Conservation (phyloP, 1,140 invertebrate genomes). For the Papilio xuthus region DNA sequence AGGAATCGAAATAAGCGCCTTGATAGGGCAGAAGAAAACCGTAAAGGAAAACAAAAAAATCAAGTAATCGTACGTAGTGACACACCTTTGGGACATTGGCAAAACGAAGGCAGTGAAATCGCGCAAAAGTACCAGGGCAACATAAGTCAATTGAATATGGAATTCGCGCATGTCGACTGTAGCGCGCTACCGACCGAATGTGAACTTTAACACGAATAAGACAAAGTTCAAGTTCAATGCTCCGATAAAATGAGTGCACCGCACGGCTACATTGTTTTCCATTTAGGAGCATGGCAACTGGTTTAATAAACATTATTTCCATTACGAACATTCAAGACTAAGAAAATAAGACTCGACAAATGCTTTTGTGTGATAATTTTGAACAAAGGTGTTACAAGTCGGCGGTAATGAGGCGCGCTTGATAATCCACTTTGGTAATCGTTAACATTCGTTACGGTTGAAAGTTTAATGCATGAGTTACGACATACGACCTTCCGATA, state of each 20-base stretch:
- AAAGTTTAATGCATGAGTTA: constrained; percentile 46
- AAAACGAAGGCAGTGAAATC: constrained; percentile 41
- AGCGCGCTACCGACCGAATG: constrained; percentile 39
- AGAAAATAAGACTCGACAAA: constrained; percentile 41
- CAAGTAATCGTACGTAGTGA: no score
- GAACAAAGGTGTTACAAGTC: constrained; percentile 29
- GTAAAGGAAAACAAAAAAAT: no score
- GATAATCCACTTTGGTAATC: constrained; percentile 35
- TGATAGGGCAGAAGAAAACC: no score
- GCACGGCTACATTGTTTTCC: constrained; percentile 40
- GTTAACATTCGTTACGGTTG: constrained; percentile 41
- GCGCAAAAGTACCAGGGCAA: constrained; percentile 60
- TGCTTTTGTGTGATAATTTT: constrained; percentile 58
- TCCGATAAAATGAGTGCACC: constrained; percentile 26
- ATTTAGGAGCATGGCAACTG: constrained; percentile 38
- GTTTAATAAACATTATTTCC: constrained; percentile 22
- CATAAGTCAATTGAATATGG: constrained; percentile 48
- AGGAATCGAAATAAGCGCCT: no score
- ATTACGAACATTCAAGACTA: constrained; percentile 8
- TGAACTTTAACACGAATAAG: constrained; percentile 40
- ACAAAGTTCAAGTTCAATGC: constrained; percentile 52
- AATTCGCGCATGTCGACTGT: constrained; percentile 43
- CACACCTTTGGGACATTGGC: neutral
- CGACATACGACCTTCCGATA: constrained; percentile 53
- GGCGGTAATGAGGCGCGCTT: neutral